Evolutionary conservation across 2,113 vertebrate species (phyloP), one percentile per base, ranked within the genome.

Genomic region (Pterocles burchelli): DNA sequence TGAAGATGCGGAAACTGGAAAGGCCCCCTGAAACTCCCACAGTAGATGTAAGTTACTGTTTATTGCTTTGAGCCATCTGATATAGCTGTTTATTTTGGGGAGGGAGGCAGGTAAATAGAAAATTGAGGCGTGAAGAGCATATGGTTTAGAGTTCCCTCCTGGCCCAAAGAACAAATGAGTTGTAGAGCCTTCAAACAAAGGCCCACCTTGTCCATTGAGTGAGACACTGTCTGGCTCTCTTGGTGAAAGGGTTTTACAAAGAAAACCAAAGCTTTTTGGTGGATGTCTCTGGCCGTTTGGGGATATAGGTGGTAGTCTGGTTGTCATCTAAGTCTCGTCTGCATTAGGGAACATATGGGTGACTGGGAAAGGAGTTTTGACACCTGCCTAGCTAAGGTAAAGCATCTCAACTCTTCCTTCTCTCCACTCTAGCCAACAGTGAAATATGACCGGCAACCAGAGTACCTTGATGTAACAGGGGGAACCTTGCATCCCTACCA

Each of bases 401-500:
- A 86, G 25, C 14, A 26, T 84, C 29, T 74, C n/a, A 84, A 33
- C 19, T 86, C 48, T 86, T 80, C 19, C 9, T 65, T 61, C 33
- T 93, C 92, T 89, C 33, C 20, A 8, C 49, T 96, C 5, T 58
- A 99, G 99, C 99, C 99, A 26, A 99, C 99, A 25, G 99, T 99
- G 91, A 99, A 99, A 96, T 99, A 99, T 46, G 99, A 99, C 88
- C 98, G 99, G 28, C 99, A 99, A 58, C 99, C 99, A 0, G 99
- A 99, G 59, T 99, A 99, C 93, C 96, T 99, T 75, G 99, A 99
- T 95, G 98, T 98, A 55, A 99, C 99, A 1, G 98, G 99, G 16
- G 99, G 99, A 0, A 99, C 99, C 4, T 92, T 99, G 93, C 99
- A 99, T 90, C 99, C 99, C 7, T 99, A 99, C 97, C 99, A 99